Percentiles rank a stretch among this genome's conserved stretches.
Conservation (phyloP, 2,888 invertebrate genomes). For the Nomada lathburiana region DNA sequence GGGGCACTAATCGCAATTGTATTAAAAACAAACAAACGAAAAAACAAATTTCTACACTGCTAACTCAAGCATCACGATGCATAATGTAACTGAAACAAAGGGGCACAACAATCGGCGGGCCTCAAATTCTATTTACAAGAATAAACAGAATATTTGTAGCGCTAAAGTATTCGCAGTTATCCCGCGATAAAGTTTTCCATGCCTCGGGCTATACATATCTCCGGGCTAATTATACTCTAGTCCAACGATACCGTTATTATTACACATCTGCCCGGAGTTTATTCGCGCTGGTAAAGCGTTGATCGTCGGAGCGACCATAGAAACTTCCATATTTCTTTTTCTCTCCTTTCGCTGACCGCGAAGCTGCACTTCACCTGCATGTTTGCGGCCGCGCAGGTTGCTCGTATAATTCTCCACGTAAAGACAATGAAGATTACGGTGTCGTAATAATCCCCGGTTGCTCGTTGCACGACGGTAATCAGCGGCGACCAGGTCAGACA, state of each 20-base stretch:
- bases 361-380: constrained; percentile 15
- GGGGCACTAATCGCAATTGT: too few relatives aligned
- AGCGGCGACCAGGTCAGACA: constrained; percentile 27
- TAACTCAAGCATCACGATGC: too few relatives aligned
- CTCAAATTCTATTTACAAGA: too few relatives aligned
- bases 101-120: too few relatives aligned
- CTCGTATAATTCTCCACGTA: constrained; percentile 44
- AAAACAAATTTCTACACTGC: too few relatives aligned
- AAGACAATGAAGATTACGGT: constrained; percentile 52
- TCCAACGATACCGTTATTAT: constrained; percentile 31
- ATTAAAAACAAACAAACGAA: too few relatives aligned
- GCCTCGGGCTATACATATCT: not conserved
- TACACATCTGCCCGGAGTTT: constrained; percentile 25
- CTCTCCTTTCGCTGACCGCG: constrained; percentile 23
- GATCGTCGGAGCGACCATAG: constrained; percentile 11
- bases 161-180: too few relatives aligned
- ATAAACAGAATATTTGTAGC: too few relatives aligned
- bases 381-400: constrained; percentile 18
- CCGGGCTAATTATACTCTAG: constrained; percentile 31
- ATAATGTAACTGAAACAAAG: too few relatives aligned
- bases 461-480: constrained; percentile 42
- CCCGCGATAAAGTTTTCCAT: too few relatives aligned
- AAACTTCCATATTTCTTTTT: constrained; percentile 29
- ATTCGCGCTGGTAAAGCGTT: constrained; percentile 23
- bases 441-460: constrained; percentile 43